A percentile compares a stretch with the other conserved stretches of the same genome.
phyloP scores from a whole-genome alignment of 2,113 vertebrate species.

The Odocoileus hemionus region DNA sequence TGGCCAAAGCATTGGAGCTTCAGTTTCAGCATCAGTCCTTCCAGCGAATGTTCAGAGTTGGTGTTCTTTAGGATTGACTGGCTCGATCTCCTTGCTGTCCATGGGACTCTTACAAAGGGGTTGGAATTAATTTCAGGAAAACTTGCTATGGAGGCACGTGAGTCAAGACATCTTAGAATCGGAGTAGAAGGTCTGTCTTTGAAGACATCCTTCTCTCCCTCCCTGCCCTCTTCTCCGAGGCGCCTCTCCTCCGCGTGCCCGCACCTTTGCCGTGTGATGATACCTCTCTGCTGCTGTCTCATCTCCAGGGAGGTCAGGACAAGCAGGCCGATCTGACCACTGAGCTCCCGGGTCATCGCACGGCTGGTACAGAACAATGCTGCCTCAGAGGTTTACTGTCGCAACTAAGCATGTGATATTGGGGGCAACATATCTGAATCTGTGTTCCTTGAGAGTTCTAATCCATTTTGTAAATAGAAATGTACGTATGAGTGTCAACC shows the following conservation, averaged over 20 bases:
- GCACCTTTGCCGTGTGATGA: rapidly evolving
- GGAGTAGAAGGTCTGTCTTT: rapidly evolving
- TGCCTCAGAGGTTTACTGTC: background rate
- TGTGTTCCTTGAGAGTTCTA: background rate
- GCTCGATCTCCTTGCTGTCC: background rate
- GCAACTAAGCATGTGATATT: rapidly evolving
- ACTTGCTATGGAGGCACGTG: rapidly evolving
- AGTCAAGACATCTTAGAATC: rapidly evolving
- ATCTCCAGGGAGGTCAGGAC: rapidly evolving
- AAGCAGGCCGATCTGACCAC: rapidly evolving
- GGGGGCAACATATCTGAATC: background rate
- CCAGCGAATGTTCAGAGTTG: background rate
- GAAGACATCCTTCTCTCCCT: rapidly evolving
- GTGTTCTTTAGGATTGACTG: background rate
- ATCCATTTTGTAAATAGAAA: background rate
- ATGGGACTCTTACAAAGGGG: background rate
- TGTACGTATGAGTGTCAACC: background rate
- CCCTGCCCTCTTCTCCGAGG: rapidly evolving
- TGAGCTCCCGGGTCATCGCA: background rate
- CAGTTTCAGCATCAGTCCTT: background rate
- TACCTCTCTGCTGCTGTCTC: rapidly evolving
- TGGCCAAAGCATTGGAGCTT: background rate
- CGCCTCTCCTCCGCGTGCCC: rapidly evolving
- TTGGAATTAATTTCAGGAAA: background rate
- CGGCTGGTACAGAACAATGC: rapidly evolving